Evolutionary conservation across 2,888 invertebrate genomes (phyloP), one percentile per base, ranked within the genome.

Genomic region (Globia sparganii): DNA sequence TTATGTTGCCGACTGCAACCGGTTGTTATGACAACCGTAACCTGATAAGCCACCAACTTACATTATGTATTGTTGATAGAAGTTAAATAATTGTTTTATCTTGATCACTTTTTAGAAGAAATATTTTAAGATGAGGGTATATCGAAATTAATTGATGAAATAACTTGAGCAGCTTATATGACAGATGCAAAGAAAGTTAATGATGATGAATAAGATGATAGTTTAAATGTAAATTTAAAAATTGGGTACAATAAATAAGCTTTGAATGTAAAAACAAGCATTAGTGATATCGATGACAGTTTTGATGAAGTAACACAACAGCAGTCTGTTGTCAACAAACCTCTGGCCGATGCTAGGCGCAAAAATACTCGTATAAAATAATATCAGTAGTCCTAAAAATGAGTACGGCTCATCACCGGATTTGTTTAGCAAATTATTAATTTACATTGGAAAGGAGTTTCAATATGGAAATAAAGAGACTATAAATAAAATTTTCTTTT

Each of bases 1-100:
- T 82, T 81, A 78, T 81, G 75, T 82, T 81, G 69, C 72, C 77
- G 77, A 72, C 75, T 72, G 74, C 73, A 69, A 81, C 69, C 79
- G 69, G 90, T 87, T 89, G 88, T 86, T 87, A 87, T 89, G 86
- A 80, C 87, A 87, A 89, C 89, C 78, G 68, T 40, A 69, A 34
- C 46, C 49, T 83, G 83, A 78, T 80, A 67, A 83, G 58, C 46
- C 28, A 46, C 31, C 43, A 31, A 70, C 49, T 78, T 62, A 56
- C 15, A 13, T 13, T 58, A 62, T 2, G 15, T 69, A 59, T 49
- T 68, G 61, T 40, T 56, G 8, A 21, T 68, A 31, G 43, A 72
- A 62, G 28, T 56, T 65, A 75, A 77, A 40, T 71, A 18, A 67
- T 21, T 69, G 46, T 46, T 72, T 46, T 18, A 76, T 53, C 49